Conservation (phyloP, 2,888 invertebrate species). For the Adela reaumurella region DNA sequence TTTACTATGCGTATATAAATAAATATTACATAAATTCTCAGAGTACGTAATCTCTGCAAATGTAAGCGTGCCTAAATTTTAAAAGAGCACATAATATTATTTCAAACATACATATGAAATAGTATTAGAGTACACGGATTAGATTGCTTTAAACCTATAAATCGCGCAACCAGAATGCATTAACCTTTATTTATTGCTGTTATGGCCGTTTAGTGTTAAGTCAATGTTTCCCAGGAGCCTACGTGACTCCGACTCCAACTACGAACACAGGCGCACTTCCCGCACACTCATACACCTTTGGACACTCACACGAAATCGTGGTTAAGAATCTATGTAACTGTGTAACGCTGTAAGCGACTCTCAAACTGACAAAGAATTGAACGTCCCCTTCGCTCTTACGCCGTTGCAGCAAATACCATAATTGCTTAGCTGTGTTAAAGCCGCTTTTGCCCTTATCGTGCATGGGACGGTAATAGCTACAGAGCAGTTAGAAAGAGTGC, state of each 20-base stretch:
- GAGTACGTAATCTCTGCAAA: too few relatives aligned
- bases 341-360: slow-evolving; percentile 25
- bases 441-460: slow-evolving; percentile 16
- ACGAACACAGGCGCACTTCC: too few relatives aligned
- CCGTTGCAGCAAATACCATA: slow-evolving; percentile 14
- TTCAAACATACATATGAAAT: too few relatives aligned
- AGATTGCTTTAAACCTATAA: not conserved
- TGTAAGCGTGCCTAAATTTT: too few relatives aligned
- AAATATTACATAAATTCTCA: too few relatives aligned
- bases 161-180: not conserved
- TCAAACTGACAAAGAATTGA: slow-evolving; percentile 50
- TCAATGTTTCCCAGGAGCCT: slow-evolving; percentile 31
- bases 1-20: too few relatives aligned
- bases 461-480: slow-evolving; percentile 29
- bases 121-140: not conserved
- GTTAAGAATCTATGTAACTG: slow-evolving; percentile 24
- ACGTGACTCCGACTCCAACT: slow-evolving; percentile 51
- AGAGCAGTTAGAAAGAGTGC: slow-evolving; percentile 50
- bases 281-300: slow-evolving; percentile 24
- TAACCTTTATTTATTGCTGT: not conserved
- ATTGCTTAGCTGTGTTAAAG: slow-evolving; percentile 16
- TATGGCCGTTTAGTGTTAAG: slow-evolving; percentile 15
- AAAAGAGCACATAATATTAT: too few relatives aligned
- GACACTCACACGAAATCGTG: slow-evolving; percentile 23
- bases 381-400: slow-evolving; percentile 30